These are phyloP conservation scores for Dicrurus megarhynchus DNA, from an alignment of 2,113 vertebrate genomes.

Conservation along the genomic window DNA sequence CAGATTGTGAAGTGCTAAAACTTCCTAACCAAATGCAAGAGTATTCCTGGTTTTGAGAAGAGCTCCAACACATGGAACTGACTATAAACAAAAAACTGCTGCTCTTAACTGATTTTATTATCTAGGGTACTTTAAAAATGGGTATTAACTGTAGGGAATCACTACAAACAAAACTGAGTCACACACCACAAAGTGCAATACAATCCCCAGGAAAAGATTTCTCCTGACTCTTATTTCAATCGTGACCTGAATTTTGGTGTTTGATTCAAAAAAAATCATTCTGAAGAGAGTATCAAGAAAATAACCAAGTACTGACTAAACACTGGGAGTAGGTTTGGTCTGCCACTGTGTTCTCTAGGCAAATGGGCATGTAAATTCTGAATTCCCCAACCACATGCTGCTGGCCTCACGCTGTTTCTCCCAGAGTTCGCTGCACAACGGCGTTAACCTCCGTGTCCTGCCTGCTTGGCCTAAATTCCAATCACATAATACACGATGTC, in stretches of 20 bases:
- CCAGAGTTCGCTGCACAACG: background rate
- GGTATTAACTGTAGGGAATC: background rate
- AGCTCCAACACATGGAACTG: background rate
- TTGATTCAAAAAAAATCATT: background rate
- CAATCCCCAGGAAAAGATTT: background rate
- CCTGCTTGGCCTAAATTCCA: slow-evolving; percentile 16
- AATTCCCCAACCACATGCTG: background rate
- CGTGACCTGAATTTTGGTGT: background rate
- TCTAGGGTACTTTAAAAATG: background rate
- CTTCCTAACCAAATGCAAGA: background rate
- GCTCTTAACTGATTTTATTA: background rate
- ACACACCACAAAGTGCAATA: background rate
- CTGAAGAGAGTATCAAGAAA: background rate
- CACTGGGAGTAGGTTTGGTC: background rate
- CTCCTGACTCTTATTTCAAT: background rate
- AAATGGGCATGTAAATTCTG: background rate
- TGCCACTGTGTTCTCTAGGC: background rate
- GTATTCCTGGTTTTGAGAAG: background rate
- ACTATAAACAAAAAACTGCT: background rate
- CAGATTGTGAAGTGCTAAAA: background rate
- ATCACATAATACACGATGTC: background rate
- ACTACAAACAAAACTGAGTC: background rate
- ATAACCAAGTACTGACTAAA: background rate
- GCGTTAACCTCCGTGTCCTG: background rate
- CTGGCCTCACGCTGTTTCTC: background rate